Base-by-base conservation (phyloP, 2,113 vertebrate genomes). In the Dermatemys mawii region DNA sequence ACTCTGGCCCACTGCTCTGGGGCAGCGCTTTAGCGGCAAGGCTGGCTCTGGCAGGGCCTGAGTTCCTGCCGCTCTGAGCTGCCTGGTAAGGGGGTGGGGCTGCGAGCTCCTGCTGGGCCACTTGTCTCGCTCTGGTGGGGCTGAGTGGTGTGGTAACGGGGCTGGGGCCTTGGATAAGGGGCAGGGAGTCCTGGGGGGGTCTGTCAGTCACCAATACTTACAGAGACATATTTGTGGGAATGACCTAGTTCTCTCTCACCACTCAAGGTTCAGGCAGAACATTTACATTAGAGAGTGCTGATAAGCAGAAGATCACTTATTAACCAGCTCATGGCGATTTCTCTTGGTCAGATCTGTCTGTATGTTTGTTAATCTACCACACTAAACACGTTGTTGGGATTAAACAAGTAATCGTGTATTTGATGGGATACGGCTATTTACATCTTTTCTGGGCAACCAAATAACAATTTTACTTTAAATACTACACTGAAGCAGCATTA, bases 291-390 rank as follows among this genome's bases (percentile, higher is more conserved):
- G 87, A 70, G 54, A n/a, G 8, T 70, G 32, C n/a, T 53, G 32
- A 48, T 50, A 57, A 70, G 49, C 63, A 67, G 81, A 35, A 35
- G 67, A 63, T 78, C 0, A 0, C 44, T 78, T 60, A 35, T 3
- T 60, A 48, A 73, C 60, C 75, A 48, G 32, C 87, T 38, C 44
- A 67, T 5, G 26, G 26, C 38, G 8, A n/a, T 78, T 92, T 57
- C 49, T 48, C 87, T 51, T 70, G 70, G 32, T 7, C 44, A 84
- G n/a, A 26, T 81, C 22, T 90, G 21, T 29, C 27, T 29, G 81
- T 0, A 0, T 11, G 49, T 63, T 55, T 55, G 76, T 8, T 50
- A 76, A 53, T 41, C 41, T 1, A 1, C 8, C 4, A 11, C 26
- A 27, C 41, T 67, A 24, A 19, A 49, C 2, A 0, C 14, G 3